phyloP scores from a whole-genome alignment of 2,888 invertebrate species.

The Agonopterix subpropinquella region DNA sequence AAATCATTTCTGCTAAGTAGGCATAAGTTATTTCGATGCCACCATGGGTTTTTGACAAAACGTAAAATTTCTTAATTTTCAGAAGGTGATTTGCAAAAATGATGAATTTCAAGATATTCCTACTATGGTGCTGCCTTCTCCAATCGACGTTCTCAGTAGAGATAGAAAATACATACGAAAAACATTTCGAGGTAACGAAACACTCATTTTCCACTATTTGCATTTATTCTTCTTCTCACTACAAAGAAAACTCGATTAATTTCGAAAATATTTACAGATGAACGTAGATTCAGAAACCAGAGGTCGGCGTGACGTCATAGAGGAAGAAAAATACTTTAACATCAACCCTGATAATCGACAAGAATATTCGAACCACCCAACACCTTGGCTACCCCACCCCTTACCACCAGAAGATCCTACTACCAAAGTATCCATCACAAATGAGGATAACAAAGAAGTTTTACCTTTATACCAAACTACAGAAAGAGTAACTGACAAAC shows the following conservation, averaged over 20 bases:
- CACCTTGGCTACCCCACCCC: conserved; percentile 62
- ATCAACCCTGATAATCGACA: conserved; percentile 39
- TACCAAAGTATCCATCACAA: conserved; percentile 57
- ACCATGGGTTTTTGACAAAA: no score
- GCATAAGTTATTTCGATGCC: no score
- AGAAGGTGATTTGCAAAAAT: conserved; percentile 8
- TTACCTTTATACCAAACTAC: conserved; percentile 54
- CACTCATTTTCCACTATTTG: neutral
- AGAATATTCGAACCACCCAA: conserved; percentile 25
- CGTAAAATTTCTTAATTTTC: neutral
- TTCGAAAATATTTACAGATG: conserved; percentile 24
- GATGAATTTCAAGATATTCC: conserved; percentile 9
- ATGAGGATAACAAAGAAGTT: conserved; percentile 41
- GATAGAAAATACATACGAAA: neutral
- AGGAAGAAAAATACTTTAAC: conserved; percentile 65
- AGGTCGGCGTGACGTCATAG: conserved; percentile 63
- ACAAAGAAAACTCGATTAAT: neutral
- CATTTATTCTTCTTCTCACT: neutral
- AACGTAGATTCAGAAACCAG: conserved; percentile 39
- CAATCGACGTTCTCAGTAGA: neutral
- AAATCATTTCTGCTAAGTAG: no score
- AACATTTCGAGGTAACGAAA: conserved; percentile 4
- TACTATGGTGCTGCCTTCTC: conserved; percentile 8
- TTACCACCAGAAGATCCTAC: conserved; percentile 57
- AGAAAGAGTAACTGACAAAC: conserved; percentile 64